Evolutionary conservation across 2,888 invertebrate species (phyloP).

Genomic region (Cyaniris semiargus): DNA sequence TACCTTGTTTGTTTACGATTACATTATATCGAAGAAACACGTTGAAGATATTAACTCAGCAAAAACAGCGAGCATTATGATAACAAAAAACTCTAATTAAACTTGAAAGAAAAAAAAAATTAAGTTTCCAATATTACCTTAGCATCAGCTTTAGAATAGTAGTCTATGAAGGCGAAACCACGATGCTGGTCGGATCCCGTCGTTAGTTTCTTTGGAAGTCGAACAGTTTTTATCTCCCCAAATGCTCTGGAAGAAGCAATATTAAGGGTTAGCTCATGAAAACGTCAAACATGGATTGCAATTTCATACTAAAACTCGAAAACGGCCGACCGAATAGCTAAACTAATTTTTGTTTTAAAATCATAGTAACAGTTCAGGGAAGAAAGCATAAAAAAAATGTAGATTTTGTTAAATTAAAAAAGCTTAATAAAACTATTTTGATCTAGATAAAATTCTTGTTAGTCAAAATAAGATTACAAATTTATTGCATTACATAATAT

Average conservation of each 20-base stretch:
- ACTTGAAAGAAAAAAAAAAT: neutral
- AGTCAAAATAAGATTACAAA: neutral
- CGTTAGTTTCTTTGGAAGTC: constrained; percentile 94
- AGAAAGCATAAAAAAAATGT: too few relatives aligned
- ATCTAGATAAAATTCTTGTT: neutral
- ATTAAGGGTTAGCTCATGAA: neutral
- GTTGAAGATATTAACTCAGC: too few relatives aligned
- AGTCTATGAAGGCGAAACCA: constrained; percentile 99
- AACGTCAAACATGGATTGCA: too few relatives aligned
- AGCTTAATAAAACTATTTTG: too few relatives aligned
- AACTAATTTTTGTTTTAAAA: too few relatives aligned
- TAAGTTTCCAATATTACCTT: constrained; percentile 81
- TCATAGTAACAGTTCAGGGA: too few relatives aligned
- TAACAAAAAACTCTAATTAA: neutral
- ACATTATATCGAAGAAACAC: too few relatives aligned
- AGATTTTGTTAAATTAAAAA: too few relatives aligned
- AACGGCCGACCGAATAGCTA: too few relatives aligned
- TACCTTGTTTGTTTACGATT: too few relatives aligned
- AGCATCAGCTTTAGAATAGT: constrained; percentile 91
- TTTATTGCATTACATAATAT: neutral
- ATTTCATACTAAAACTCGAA: too few relatives aligned
- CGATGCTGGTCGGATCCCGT: constrained; percentile 89
- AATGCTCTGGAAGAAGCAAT: constrained; percentile 85
- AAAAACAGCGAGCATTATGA: neutral
- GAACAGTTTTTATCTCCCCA: constrained; percentile 93